Conservation (phyloP, 2,113 vertebrate genomes). For the Melospiza georgiana region DNA sequence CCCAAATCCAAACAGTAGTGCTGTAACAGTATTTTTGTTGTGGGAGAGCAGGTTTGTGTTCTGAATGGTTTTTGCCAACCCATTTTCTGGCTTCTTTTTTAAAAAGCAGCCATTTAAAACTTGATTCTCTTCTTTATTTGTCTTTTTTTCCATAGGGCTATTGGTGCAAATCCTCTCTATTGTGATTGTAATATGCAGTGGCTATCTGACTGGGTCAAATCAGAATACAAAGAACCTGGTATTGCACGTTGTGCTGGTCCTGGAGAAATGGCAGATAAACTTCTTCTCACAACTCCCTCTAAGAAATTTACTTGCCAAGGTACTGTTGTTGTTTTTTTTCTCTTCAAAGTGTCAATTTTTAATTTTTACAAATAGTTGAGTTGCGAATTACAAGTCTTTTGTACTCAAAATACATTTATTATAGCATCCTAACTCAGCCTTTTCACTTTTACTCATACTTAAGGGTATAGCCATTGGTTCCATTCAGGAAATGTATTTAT, state of each 20-base stretch:
- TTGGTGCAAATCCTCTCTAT: conserved; percentile 95
- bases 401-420: neutral
- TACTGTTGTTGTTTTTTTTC: conserved; percentile 58
- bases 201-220: conserved; percentile 98
- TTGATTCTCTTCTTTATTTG: neutral
- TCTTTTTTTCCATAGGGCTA: conserved; percentile 80
- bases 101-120: neutral
- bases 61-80: neutral
- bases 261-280: conserved; percentile 96
- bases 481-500: neutral
- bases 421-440: neutral
- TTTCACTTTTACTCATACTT: neutral
- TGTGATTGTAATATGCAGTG: conserved; percentile 99
- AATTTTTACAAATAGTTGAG: neutral
- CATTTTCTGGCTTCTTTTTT: neutral
- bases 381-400: neutral
- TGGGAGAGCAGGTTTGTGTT: neutral
- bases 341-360: neutral
- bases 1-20: neutral
- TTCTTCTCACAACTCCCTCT: conserved; percentile 95
- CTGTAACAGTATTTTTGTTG: neutral
- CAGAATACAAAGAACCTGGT: conserved; percentile 96
- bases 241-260: conserved; percentile 95
- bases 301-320: conserved; percentile 98
- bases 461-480: neutral